Evolutionary conservation across 2,888 invertebrate genomes (phyloP).

Genomic region (Dryococelus australis): DNA sequence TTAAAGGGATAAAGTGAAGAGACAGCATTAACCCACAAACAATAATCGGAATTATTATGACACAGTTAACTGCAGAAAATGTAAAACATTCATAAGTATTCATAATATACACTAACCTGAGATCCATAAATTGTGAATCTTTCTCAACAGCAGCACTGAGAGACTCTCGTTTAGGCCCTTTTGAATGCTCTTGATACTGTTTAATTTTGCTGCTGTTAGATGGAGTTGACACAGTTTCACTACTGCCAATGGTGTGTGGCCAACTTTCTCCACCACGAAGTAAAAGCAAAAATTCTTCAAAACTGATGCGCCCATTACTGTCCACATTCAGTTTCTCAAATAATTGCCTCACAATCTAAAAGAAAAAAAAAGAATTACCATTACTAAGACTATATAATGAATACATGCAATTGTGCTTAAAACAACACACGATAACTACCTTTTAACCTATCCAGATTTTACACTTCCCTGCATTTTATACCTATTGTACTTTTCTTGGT

Average conservation of each 20-base stretch:
- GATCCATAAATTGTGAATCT: not conserved
- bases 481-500: no score
- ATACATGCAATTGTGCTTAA: no score
- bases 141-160: not conserved
- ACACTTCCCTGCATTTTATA: no score
- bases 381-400: no score
- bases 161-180: not conserved
- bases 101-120: not conserved
- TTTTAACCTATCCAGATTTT: no score
- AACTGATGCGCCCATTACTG: conserved; percentile 69
- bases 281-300: conserved; percentile 70
- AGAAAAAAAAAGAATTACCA: not conserved
- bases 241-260: not conserved
- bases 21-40: no score
- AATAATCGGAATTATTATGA: no score
- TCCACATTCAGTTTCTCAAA: conserved; percentile 71
- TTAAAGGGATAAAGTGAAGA: no score
- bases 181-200: not conserved
- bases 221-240: not conserved
- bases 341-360: conserved; percentile 65
- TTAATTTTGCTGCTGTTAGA: no score
- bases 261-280: conserved; percentile 62
- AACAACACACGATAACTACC: no score
- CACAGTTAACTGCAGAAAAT: no score
- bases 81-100: not conserved